phyloP scores from a whole-genome alignment of 2,113 vertebrate genomes.

The Lamprologus lemairii region DNA sequence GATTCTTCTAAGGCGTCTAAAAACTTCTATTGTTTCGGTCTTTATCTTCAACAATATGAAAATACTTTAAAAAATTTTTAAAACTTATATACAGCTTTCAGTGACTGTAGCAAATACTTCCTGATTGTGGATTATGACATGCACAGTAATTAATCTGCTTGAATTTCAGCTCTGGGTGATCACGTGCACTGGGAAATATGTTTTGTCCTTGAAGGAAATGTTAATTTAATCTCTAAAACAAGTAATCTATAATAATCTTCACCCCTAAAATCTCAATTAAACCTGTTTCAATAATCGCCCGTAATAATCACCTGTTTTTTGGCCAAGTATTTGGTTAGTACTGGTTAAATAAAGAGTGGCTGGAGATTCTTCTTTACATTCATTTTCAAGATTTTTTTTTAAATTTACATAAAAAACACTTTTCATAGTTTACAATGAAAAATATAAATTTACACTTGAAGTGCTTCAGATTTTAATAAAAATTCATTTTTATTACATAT shows the following conservation, averaged over 20 bases:
- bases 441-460: neutral
- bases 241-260: neutral
- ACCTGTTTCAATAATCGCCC: neutral
- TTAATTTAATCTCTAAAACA: neutral
- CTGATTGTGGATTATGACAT: neutral
- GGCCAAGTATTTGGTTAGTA: neutral
- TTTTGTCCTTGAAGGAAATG: neutral
- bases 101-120: neutral
- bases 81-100: neutral
- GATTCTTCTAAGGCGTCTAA: neutral
- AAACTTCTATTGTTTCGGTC: neutral
- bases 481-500: neutral
- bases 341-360: neutral
- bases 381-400: neutral
- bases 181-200: neutral
- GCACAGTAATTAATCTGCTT: neutral
- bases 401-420: neutral
- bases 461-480: neutral
- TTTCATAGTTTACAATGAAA: neutral
- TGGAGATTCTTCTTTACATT: neutral
- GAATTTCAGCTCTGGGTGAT: neutral
- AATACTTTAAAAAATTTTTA: accelerated
- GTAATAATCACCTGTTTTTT: neutral
- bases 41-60: neutral
- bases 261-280: neutral